A percentile compares a stretch with the other conserved stretches of the same genome.
phyloP scores from a whole-genome alignment of 1,140 invertebrate genomes.

The Listronotus bonariensis region DNA sequence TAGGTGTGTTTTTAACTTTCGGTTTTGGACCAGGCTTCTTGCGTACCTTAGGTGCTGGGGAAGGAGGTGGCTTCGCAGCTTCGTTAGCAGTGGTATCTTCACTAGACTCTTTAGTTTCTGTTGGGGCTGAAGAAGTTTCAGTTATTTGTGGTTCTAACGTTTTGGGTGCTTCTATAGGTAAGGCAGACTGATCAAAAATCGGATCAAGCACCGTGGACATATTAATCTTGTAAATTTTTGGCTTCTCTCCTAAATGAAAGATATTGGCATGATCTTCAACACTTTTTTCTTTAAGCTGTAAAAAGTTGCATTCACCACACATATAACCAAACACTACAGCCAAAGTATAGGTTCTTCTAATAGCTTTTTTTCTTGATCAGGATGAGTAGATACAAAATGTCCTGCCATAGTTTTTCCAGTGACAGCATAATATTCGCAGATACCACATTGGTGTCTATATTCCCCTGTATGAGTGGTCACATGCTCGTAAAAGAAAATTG shows the following conservation, averaged over 20 bases:
- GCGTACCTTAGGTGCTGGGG: not conserved
- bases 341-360: constrained; percentile 25
- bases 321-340: constrained; percentile 65
- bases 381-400: constrained; percentile 50
- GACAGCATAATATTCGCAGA: constrained; percentile 60
- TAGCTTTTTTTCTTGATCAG: constrained; percentile 24
- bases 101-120: not conserved
- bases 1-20: constrained; percentile 4
- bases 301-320: constrained; percentile 69
- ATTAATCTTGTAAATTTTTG: constrained; percentile 39
- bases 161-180: not conserved
- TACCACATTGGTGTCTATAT: constrained; percentile 65
- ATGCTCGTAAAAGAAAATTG: constrained; percentile 60
- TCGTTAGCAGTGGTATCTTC: not conserved
- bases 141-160: not conserved
- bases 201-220: constrained; percentile 35
- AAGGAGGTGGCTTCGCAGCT: not conserved
- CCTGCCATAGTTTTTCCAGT: constrained; percentile 56
- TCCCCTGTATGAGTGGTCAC: constrained; percentile 74
- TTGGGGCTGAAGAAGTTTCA: not conserved
- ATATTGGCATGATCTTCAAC: constrained; percentile 64
- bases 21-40: constrained; percentile 28
- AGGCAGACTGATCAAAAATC: constrained; percentile 1
- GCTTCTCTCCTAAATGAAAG: constrained; percentile 30
- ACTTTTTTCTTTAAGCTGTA: constrained; percentile 65